These are phyloP conservation scores for Pterocles burchelli DNA, from an alignment of 2,113 vertebrate genomes.

Conservation along the genomic window DNA sequence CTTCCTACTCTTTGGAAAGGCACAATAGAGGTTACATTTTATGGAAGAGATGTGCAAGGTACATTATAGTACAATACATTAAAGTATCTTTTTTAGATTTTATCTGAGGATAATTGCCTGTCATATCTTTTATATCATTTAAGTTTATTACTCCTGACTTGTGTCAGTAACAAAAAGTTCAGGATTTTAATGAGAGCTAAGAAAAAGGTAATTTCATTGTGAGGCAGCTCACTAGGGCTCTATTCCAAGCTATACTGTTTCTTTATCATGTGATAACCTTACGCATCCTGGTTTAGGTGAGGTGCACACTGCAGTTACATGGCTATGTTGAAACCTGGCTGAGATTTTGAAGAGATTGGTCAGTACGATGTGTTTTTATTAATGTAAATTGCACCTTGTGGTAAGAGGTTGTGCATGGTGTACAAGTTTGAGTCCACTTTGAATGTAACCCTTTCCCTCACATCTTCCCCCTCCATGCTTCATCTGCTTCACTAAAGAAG, in stretches of 20 bases:
- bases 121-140: not conserved
- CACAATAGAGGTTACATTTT: not conserved
- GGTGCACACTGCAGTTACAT: not conserved
- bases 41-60: not conserved
- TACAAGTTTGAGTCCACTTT: not conserved
- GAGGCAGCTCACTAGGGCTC: not conserved
- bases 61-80: not conserved
- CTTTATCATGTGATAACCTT: not conserved
- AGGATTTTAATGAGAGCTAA: not conserved
- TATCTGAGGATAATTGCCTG: not conserved
- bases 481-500: not conserved
- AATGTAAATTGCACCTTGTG: not conserved
- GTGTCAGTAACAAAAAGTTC: not conserved
- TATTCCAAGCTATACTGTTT: not conserved
- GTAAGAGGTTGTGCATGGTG: rapidly evolving
- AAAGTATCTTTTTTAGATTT: not conserved
- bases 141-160: not conserved
- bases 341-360: not conserved
- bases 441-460: not conserved
- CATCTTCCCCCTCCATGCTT: not conserved
- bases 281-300: not conserved
- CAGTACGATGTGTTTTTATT: not conserved
- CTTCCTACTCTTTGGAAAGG: not conserved
- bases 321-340: not conserved
- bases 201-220: not conserved